Conservation (phyloP, 2,888 invertebrate genomes). For the Endotricha flammealis region DNA sequence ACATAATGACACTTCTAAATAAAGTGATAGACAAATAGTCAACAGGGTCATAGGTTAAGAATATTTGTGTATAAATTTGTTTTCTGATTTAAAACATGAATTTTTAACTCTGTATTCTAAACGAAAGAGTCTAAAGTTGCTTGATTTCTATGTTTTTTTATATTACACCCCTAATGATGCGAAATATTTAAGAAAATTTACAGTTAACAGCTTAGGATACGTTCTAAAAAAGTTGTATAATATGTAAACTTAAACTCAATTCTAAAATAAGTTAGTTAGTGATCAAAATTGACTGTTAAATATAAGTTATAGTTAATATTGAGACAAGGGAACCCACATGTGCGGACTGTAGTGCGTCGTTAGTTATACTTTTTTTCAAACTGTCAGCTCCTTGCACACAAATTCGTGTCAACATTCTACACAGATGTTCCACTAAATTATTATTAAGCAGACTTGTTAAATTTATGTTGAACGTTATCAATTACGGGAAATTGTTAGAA, state of each 20-base stretch:
- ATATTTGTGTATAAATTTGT: constrained; percentile 14
- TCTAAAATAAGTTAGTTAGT: constrained; percentile 3
- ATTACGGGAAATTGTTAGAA: too few species aligned
- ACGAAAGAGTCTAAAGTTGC: constrained; percentile 25
- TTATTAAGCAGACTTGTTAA: constrained; percentile 35
- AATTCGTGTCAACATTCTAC: constrained; percentile 64
- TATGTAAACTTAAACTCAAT: constrained; percentile 3
- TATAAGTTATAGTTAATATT: constrained; percentile 33
- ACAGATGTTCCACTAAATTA: constrained; percentile 58
- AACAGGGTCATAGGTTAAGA: constrained; percentile 42
- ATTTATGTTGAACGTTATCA: too few species aligned
- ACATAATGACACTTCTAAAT: constrained; percentile 56
- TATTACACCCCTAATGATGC: constrained; percentile 44
- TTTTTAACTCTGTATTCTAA: constrained; percentile 10
- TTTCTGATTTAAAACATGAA: not conserved
- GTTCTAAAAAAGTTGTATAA: constrained; percentile 16
- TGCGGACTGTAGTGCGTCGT: constrained; percentile 54
- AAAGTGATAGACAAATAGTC: constrained; percentile 51
- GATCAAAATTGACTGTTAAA: constrained; percentile 7
- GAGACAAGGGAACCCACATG: constrained; percentile 58
- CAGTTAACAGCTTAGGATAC: constrained; percentile 36
- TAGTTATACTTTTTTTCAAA: constrained; percentile 48
- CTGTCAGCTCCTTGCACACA: constrained; percentile 43
- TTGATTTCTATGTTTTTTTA: constrained; percentile 3
- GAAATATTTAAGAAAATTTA: constrained; percentile 56